Evolutionary conservation across 2,888 invertebrate species (phyloP).

Genomic region (Bhutanitis thaidina): DNA sequence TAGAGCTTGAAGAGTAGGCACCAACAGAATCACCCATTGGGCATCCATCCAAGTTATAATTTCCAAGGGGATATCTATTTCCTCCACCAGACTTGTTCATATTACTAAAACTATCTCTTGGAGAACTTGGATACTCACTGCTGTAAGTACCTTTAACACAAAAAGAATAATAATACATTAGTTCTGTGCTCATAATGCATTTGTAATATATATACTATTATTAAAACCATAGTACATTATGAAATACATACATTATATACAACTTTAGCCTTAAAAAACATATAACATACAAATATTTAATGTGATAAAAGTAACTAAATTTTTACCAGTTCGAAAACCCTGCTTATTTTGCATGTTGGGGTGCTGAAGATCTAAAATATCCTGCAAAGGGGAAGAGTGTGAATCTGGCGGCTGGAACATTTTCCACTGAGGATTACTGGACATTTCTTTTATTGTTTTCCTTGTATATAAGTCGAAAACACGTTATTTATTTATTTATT

Average conservation of each 20-base stretch:
- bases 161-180: neutral
- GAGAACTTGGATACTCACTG: constrained; percentile 76
- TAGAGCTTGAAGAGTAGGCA: constrained; percentile 69
- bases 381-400: constrained; percentile 90
- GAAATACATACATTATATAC: too few relatives aligned
- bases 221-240: too few relatives aligned
- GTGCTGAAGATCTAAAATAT: constrained; percentile 87
- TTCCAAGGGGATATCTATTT: constrained; percentile 56
- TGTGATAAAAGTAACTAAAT: too few relatives aligned
- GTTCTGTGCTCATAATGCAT: too few relatives aligned
- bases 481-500: constrained; percentile 44
- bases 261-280: too few relatives aligned
- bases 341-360: constrained; percentile 73
- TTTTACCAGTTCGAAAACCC: constrained; percentile 79
- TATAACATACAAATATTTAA: too few relatives aligned
- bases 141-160: constrained; percentile 62
- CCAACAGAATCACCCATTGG: constrained; percentile 69
- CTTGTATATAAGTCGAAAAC: constrained; percentile 70
- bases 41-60: constrained; percentile 59
- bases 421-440: constrained; percentile 93
- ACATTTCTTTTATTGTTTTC: constrained; percentile 79
- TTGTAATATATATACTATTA: too few relatives aligned
- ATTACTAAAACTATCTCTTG: constrained; percentile 63
- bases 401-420: constrained; percentile 94
- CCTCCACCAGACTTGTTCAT: constrained; percentile 54